phyloP scores from a whole-genome alignment of 2,888 invertebrate species.

The Pachycephus smyrnensis region DNA sequence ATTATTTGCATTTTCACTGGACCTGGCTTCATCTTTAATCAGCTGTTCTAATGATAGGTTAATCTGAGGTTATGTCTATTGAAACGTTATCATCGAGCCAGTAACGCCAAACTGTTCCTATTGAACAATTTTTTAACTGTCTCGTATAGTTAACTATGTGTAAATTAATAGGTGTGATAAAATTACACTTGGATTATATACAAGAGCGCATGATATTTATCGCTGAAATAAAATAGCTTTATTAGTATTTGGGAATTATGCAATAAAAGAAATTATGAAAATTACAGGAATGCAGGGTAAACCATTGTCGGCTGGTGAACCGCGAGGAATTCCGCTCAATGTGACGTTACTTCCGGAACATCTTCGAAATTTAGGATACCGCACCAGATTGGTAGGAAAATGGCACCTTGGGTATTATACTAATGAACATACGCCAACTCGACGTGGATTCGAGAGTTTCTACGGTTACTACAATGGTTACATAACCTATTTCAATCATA shows the following conservation, averaged over 20 bases:
- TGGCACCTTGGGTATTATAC: slow-evolving; percentile 72
- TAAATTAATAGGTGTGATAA: no score
- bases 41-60: no score
- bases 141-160: no score
- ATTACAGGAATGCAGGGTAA: slow-evolving; percentile 69
- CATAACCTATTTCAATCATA: slow-evolving; percentile 83
- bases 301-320: slow-evolving; percentile 67
- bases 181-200: no score
- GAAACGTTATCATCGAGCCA: no score
- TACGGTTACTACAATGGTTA: slow-evolving; percentile 88
- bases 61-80: no score
- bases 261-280: neutral
- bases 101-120: no score
- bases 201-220: neutral
- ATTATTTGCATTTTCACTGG: no score
- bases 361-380: slow-evolving; percentile 68
- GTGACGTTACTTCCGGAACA: slow-evolving; percentile 69
- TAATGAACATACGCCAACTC: slow-evolving; percentile 74
- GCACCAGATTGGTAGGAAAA: slow-evolving; percentile 70
- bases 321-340: slow-evolving; percentile 69
- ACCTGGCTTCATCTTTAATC: no score
- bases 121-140: no score
- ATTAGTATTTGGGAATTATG: neutral
- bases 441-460: slow-evolving; percentile 83
- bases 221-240: neutral